phyloP scores from a whole-genome alignment of 2,113 vertebrate species.

The Albula goreensis region DNA sequence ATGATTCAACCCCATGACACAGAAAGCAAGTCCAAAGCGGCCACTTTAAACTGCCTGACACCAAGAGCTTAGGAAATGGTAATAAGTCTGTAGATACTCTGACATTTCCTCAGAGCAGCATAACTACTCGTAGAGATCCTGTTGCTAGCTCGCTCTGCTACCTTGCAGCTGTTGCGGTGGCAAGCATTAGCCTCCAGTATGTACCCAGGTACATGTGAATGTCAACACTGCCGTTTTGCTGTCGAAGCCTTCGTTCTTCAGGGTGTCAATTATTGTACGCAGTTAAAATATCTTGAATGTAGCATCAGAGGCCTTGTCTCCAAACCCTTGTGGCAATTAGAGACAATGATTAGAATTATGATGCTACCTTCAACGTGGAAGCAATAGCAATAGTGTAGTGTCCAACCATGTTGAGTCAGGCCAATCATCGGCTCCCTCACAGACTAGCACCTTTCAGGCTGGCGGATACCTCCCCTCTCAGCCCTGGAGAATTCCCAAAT shows the following conservation, averaged over 20 bases:
- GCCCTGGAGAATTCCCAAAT: not conserved
- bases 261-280: constrained; percentile 14
- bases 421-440: not conserved
- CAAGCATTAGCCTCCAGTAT: constrained; percentile 46
- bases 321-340: constrained; percentile 12
- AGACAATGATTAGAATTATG: not conserved
- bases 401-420: not conserved
- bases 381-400: not conserved
- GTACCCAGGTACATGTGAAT: constrained; percentile 28
- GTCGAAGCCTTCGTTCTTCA: not conserved
- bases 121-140: not conserved
- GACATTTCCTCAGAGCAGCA: constrained; percentile 12
- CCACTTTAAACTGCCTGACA: constrained; percentile 57
- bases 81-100: constrained; percentile 56
- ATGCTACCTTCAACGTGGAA: not conserved
- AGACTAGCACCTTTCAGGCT: not conserved
- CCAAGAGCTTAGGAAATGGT: constrained; percentile 59
- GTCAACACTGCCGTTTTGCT: not conserved
- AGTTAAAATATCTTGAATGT: constrained; percentile 11
- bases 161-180: constrained; percentile 41
- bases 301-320: constrained; percentile 16
- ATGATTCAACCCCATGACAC: constrained; percentile 58
- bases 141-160: not conserved
- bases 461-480: not conserved
- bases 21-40: constrained; percentile 52